Conservation (phyloP, 53 echinoderm and acorn worm genomes). For the Luidia sarsii region DNA sequence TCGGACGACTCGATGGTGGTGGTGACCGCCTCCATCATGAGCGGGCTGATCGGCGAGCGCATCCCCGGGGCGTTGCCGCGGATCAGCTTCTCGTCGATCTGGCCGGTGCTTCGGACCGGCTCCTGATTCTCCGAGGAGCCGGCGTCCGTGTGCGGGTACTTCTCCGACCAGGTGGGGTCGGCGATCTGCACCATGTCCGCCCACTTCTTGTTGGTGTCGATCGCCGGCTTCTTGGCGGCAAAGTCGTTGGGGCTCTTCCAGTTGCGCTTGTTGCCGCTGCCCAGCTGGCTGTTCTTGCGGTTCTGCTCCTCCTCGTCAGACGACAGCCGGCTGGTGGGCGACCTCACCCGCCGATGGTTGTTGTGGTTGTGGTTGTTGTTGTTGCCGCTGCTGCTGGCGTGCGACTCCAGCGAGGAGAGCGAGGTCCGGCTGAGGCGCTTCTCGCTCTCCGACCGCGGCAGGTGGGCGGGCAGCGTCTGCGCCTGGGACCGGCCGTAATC, state of each 20-base stretch:
- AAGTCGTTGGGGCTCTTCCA: constrained; percentile 85
- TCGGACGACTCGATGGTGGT: constrained; percentile 36
- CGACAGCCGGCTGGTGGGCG: constrained; percentile 46
- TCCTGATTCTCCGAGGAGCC: constrained; percentile 7
- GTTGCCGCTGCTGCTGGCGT: constrained; percentile 38
- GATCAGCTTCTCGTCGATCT: constrained; percentile 52
- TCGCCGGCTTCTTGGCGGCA: constrained; percentile 18
- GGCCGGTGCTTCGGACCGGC: constrained; percentile 46
- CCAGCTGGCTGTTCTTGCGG: constrained; percentile 51
- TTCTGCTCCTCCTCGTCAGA: constrained; percentile 45
- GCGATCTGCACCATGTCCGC: constrained; percentile 9
- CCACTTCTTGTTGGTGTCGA: constrained; percentile 37
- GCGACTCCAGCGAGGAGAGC: constrained; percentile 52
- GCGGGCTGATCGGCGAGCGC: constrained; percentile 69
- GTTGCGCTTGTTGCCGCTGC: constrained; percentile 59
- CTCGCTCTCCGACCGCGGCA: constrained; percentile 2
- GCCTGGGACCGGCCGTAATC: not conserved
- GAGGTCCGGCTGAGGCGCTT: constrained; percentile 38
- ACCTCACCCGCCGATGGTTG: constrained; percentile 28
- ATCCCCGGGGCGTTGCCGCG: constrained; percentile 55
- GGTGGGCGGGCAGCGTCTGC: constrained; percentile 10
- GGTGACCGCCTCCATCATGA: constrained; percentile 59
- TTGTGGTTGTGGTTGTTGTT: too few species aligned
- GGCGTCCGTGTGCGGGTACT: not conserved
- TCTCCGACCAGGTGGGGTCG: constrained; percentile 28